A percentile compares a stretch with the other conserved stretches of the same genome.
phyloP scores from a whole-genome alignment of 2,888 invertebrate species.

The Aphrophora alni region DNA sequence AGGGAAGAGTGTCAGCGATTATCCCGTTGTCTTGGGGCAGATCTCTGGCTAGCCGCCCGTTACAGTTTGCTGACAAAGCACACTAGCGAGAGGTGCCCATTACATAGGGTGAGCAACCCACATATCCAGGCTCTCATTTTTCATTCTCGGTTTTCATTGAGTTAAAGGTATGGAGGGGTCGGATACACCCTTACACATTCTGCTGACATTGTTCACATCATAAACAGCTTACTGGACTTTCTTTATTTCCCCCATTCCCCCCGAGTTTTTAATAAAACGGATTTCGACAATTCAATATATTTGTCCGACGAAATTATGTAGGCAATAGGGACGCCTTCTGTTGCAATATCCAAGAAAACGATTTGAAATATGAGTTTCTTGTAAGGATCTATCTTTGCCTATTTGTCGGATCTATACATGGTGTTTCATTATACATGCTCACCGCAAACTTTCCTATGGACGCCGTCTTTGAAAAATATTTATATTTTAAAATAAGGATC shows the following conservation, averaged over 20 bases:
- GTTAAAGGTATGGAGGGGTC: background rate
- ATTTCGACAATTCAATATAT: conserved; percentile 9
- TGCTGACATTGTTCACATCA: conserved; percentile 29
- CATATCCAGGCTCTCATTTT: background rate
- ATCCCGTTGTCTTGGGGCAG: background rate
- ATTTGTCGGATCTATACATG: too few species aligned
- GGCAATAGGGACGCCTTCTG: background rate
- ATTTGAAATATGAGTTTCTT: background rate
- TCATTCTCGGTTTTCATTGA: conserved; percentile 17
- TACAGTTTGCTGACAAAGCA: background rate
- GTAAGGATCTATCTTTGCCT: too few species aligned
- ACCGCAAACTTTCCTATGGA: too few species aligned
- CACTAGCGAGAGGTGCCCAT: background rate
- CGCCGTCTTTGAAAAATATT: too few species aligned
- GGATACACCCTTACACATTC: conserved; percentile 12
- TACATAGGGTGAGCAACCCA: background rate
- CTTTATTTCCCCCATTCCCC: too few species aligned
- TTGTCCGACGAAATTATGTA: background rate
- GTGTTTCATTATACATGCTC: too few species aligned
- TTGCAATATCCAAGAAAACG: background rate
- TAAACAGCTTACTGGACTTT: conserved; percentile 16
- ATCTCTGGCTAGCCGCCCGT: background rate
- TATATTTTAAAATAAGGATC: too few species aligned
- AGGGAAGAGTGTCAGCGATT: background rate
- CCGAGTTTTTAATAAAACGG: background rate